phyloP scores from a whole-genome alignment of 2,888 invertebrate species.

The Sipha maydis region DNA sequence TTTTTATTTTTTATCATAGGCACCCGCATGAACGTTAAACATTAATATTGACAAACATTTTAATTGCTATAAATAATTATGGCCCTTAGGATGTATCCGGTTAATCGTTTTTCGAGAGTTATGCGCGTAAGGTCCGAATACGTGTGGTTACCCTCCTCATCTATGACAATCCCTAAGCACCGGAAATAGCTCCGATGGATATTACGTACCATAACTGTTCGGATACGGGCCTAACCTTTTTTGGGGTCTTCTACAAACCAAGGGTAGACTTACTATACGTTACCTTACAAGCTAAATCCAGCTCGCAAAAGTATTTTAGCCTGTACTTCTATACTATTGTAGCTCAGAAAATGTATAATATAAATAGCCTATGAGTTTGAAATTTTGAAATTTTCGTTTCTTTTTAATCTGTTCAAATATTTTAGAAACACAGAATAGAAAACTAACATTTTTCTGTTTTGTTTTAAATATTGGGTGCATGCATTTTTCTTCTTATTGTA shows the following conservation, averaged over 20 bases:
- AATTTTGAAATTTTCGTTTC: no score
- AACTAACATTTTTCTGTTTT: not conserved
- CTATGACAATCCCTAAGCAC: not conserved
- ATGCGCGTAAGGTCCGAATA: not conserved
- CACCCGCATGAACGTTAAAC: not conserved
- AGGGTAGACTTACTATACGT: not conserved
- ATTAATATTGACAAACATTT: not conserved
- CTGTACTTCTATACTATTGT: not conserved
- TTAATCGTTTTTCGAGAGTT: not conserved
- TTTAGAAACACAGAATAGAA: no score
- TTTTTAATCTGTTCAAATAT: no score
- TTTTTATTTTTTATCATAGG: not conserved
- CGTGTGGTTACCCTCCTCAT: not conserved
- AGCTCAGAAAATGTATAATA: not conserved
- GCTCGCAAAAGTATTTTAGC: not conserved
- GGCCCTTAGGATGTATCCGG: not conserved
- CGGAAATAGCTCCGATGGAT: not conserved
- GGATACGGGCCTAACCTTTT: not conserved
- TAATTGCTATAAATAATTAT: not conserved
- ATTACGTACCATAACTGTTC: not conserved
- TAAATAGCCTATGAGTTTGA: not conserved
- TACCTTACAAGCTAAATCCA: not conserved
- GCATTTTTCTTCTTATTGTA: not conserved
- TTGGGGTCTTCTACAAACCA: not conserved
- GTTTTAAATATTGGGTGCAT: not conserved